These are phyloP conservation scores for Enteromius unitaeniatus DNA, from an alignment of 2,797 vertebrate species.

Conservation along the genomic window DNA sequence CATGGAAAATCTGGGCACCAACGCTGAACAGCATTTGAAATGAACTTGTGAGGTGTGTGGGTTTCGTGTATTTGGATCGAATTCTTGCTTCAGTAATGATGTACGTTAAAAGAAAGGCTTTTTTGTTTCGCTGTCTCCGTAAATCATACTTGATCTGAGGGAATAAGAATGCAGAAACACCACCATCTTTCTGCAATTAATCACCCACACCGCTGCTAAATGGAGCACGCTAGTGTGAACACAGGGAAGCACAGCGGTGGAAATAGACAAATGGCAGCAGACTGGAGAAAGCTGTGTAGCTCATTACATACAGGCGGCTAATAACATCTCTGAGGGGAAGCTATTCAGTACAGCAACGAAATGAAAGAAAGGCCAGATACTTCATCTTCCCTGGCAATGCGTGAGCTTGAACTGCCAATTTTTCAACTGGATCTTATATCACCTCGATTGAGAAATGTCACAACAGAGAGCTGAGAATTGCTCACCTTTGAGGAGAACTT, in stretches of 20 bases:
- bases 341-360: conserved; percentile 21
- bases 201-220: conserved; percentile 33
- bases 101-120: conserved; percentile 15
- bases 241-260: conserved; percentile 4
- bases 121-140: conserved; percentile 36
- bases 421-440: conserved; percentile 6
- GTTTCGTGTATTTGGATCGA: conserved; percentile 43
- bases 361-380: conserved; percentile 13
- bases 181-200: conserved; percentile 26
- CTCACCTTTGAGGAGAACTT: conserved; percentile 96
- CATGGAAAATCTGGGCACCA: background rate
- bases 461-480: background rate
- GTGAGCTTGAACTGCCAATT: background rate
- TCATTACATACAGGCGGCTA: conserved; percentile 42
- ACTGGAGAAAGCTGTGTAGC: conserved; percentile 33
- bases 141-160: background rate
- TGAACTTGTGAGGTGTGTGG: conserved; percentile 4
- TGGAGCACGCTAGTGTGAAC: conserved; percentile 20
- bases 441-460: background rate
- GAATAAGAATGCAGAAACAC: conserved; percentile 48
- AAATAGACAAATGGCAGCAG: conserved; percentile 25
- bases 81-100: conserved; percentile 55
- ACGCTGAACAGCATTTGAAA: background rate
- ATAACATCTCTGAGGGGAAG: conserved; percentile 32
- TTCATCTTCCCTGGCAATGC: background rate